These are phyloP conservation scores for Caradrina kadenii DNA, from an alignment of 2,888 invertebrate species.

Conservation along the genomic window DNA sequence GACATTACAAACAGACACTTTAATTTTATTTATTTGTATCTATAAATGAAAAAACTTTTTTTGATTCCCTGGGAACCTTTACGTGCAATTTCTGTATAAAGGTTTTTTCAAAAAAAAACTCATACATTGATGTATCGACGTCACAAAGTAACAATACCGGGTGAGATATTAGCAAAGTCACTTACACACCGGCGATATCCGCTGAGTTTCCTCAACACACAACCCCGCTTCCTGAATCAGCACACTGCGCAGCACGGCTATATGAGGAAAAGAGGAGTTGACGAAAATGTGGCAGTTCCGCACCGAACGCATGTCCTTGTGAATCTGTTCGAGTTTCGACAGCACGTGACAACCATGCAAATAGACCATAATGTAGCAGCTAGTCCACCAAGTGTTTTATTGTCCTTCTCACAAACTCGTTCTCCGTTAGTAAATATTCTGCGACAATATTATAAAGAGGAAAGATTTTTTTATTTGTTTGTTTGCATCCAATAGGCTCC, in stretches of 20 bases:
- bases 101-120: background rate
- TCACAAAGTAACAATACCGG: conserved; percentile 6
- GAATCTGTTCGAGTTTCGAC: conserved; percentile 74
- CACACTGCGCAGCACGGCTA: conserved; percentile 18
- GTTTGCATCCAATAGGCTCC: too few relatives aligned
- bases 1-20: too few relatives aligned
- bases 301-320: conserved; percentile 51
- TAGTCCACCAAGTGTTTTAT: conserved; percentile 53
- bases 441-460: background rate
- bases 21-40: too few relatives aligned
- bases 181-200: conserved; percentile 15
- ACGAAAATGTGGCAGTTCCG: conserved; percentile 49
- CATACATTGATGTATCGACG: background rate
- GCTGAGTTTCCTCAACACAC: conserved; percentile 21
- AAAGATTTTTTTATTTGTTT: too few relatives aligned
- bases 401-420: conserved; percentile 52
- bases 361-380: conserved; percentile 59
- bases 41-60: too few relatives aligned
- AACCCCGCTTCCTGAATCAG: conserved; percentile 21
- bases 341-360: conserved; percentile 79
- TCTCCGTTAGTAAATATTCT: conserved; percentile 36
- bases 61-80: too few relatives aligned
- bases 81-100: background rate
- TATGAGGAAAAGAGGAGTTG: conserved; percentile 48
- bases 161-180: conserved; percentile 10